phyloP scores from a whole-genome alignment of 2,113 vertebrate genomes.

The Calonectris borealis region DNA sequence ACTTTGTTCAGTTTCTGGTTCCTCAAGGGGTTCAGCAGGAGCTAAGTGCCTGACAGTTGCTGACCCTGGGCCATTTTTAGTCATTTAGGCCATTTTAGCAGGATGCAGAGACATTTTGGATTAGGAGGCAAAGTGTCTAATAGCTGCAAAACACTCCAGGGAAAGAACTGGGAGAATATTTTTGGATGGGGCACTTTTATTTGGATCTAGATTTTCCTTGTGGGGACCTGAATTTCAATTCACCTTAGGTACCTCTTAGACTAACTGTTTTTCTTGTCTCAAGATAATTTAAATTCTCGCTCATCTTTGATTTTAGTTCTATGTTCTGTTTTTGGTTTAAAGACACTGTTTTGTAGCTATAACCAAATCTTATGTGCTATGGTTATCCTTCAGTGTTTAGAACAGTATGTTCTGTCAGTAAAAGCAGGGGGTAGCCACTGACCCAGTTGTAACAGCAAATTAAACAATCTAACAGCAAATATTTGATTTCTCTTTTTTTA shows the following conservation, averaged over 20 bases:
- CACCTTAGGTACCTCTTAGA: not conserved
- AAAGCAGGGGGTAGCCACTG: not conserved
- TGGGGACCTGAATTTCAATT: not conserved
- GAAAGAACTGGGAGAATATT: not conserved
- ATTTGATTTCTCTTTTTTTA: not conserved
- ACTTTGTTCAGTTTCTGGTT: not conserved
- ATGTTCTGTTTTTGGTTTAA: not conserved
- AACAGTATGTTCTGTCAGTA: not conserved
- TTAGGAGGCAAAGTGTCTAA: not conserved
- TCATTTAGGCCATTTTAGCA: not conserved
- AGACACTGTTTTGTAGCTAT: not conserved
- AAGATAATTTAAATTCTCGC: not conserved
- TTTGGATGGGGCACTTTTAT: not conserved
- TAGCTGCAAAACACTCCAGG: not conserved
- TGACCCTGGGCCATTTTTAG: not conserved
- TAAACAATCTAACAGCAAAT: not conserved
- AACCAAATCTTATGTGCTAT: not conserved
- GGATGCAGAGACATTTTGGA: not conserved
- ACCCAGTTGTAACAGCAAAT: not conserved
- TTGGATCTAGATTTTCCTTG: not conserved
- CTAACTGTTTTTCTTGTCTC: not conserved
- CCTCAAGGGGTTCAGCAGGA: not conserved
- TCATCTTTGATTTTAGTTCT: not conserved
- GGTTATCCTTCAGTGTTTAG: not conserved
- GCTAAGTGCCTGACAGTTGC: not conserved